phyloP scores from a whole-genome alignment of 2,797 vertebrate species.

The Halcyon badia region DNA sequence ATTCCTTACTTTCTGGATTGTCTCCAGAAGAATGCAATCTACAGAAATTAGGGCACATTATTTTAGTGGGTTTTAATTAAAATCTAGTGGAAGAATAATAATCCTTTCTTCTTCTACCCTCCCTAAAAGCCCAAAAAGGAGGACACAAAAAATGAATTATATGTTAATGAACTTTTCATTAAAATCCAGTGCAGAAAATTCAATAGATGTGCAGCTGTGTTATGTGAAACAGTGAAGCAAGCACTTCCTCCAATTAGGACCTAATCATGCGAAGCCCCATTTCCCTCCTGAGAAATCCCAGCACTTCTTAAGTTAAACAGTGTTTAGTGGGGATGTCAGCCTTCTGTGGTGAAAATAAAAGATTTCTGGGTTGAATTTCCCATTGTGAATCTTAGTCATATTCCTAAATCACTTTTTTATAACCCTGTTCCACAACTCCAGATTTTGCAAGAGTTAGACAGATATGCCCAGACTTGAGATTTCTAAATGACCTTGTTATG shows the following conservation, averaged over 20 bases:
- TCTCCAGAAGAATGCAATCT: neutral
- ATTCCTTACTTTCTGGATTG: neutral
- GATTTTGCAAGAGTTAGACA: neutral
- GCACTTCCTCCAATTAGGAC: constrained; percentile 29
- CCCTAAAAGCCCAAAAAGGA: neutral
- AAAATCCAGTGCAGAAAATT: constrained; percentile 10
- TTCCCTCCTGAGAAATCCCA: neutral
- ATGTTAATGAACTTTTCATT: neutral
- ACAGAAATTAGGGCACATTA: neutral
- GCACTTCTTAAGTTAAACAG: neutral
- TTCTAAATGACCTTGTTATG: constrained; percentile 23
- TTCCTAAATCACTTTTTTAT: constrained; percentile 42
- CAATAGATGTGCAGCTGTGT: constrained; percentile 23
- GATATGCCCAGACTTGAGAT: neutral
- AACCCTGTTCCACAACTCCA: constrained; percentile 1
- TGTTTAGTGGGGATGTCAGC: neutral
- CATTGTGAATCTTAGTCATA: neutral
- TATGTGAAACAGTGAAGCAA: neutral
- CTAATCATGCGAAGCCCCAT: neutral
- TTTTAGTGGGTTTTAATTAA: neutral
- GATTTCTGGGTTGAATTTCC: neutral
- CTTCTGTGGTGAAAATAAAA: neutral
- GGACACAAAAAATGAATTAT: neutral
- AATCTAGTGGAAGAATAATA: neutral
- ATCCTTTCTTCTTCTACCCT: neutral